Base-by-base conservation (phyloP, 2,113 vertebrate genomes). In the Carassius auratus region DNA sequence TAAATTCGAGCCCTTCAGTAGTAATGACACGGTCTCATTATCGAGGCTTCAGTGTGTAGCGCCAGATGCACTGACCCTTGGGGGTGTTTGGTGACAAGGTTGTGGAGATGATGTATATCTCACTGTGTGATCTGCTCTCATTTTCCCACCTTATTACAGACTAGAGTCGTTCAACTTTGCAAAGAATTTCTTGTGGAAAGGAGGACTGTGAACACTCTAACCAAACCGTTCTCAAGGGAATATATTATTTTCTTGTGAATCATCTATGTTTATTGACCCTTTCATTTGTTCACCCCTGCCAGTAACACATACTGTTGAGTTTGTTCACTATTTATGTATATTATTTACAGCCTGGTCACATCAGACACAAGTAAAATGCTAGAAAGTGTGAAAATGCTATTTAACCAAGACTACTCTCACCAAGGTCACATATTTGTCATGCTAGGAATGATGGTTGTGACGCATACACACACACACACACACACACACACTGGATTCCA, bases 101-200 rank as follows among this genome's bases (percentile, higher is more conserved):
- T 12, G 55, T 78, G 76, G 80, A 42, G 52, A 76, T 87, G 85
- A 86, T 86, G 76, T 38, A 76, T 83, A 64, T 82, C 74, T 64
- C 48, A n/a, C 48, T 55, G 55, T 62, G 84, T 87, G 88, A 90
- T 91, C 85, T 90, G 83, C 87, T 90, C 89, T 91, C 89, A 88
- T 76, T 86, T 82, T 38, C n/a, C 15, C 79, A 21, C 74, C 92
- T 69, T 90, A 88, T 92, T 92, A 90, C 62, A 85, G 80, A 33
- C 88, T 83, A 86, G 90, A 90, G 90, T 91, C 87, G 5, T 10
- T 81, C 3, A 75, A 76, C 75, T 64, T 3, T 80, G 88, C 90
- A 83, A 88, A 90, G 83, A 86, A 83, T 89, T 79, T 36, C 9
- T 81, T 52, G 78, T 17, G n/a, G 59, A 52, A 55, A 52, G 8